A percentile compares a stretch with the other conserved stretches of the same genome.
Conservation (phyloP, 2,888 invertebrate genomes). For the Heliconius charithonia region DNA sequence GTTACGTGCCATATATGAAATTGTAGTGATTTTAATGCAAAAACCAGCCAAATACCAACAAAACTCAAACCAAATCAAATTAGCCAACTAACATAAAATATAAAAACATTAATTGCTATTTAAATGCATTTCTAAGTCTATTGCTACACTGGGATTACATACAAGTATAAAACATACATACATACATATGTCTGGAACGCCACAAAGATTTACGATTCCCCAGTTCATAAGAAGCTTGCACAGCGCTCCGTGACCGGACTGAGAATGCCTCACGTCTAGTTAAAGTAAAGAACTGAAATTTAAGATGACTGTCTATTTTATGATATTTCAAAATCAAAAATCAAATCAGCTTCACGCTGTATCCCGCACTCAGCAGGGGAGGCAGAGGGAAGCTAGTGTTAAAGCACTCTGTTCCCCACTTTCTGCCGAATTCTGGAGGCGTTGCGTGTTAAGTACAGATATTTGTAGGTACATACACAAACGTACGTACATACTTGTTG, state of each 20-base stretch:
- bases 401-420: no score
- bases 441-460: not conserved
- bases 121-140: not conserved
- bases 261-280: conserved; percentile 18
- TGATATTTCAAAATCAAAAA: not conserved
- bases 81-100: not conserved
- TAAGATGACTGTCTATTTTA: conserved; percentile 13
- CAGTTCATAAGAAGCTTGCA: conserved; percentile 28
- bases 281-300: conserved; percentile 27
- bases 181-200: conserved; percentile 23
- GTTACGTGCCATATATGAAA: no score
- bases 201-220: conserved; percentile 33
- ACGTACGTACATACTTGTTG: not conserved
- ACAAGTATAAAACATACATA: not conserved
- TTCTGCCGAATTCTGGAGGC: no score
- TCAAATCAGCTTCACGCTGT: no score
- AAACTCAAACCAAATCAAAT: no score
- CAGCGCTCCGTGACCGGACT: conserved; percentile 28
- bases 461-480: not conserved
- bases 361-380: no score
- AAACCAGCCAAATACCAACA: no score
- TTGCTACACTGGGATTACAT: conserved; percentile 28
- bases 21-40: no score
- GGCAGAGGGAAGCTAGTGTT: no score
- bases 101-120: conserved; percentile 15